Evolutionary conservation across 2,888 invertebrate species (phyloP), one percentile per base, ranked within the genome.

Genomic region (Colostygia pectinataria): DNA sequence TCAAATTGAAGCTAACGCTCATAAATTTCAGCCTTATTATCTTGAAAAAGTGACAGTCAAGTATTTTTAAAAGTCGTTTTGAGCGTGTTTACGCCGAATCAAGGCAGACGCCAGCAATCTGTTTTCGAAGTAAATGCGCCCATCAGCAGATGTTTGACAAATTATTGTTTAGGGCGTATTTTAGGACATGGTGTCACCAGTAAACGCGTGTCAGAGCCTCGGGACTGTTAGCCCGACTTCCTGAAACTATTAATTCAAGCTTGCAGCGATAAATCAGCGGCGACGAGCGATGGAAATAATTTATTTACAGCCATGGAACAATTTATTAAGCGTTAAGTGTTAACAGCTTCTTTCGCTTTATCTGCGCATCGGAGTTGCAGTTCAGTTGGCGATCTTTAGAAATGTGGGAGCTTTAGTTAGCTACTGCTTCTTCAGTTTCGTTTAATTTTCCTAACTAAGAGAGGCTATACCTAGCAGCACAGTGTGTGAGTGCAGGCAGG

Each of bases 241-340:
- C 79, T 77, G 71, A 77, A 77, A 77, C 80, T 72, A 79, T 83
- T 81, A 82, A 79, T 80, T 70, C 65, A 57, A 61, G 63, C 71
- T 66, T 53, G 59, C 53, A 60, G 55, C 73, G 51, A 78, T 82
- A 80, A 81, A 80, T 80, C 77, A 74, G 65, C 49, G 50, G 32
- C 51, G 70, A 74, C 67, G 70, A 71, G 58, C 68, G 71, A 74
- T 74, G 72, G 69, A 77, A 73, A 76, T 78, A 77, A 79, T 77
- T 77, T 73, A 78, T 78, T 68, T 61, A 66, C 67, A 63, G 65
- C 71, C 65, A 62, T 65, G 66, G 61, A 54, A 69, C 68, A 69
- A 77, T 80, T 79, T 76, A 77, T 74, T 65, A 63, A 57, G 66
- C 65, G 66, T 65, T 63, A 66, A 66, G 67, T 64, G 69, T 71